These are phyloP conservation scores for Tenodera sinensis DNA, from an alignment of 2,888 invertebrate species.

Conservation along the genomic window DNA sequence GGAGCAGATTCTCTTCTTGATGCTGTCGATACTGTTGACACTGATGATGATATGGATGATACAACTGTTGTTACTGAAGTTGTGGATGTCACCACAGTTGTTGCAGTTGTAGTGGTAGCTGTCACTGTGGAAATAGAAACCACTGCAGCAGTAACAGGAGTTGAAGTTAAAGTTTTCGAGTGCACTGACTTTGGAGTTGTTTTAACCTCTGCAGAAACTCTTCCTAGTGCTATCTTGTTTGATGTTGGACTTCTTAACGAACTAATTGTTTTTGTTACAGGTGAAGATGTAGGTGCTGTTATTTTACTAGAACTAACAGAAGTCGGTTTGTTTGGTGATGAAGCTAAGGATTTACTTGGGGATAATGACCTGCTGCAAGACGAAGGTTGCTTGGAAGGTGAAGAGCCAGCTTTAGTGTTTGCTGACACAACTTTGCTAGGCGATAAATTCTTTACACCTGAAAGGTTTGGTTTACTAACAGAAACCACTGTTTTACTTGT, in stretches of 20 bases:
- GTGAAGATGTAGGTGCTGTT: neutral
- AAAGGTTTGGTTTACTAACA: neutral
- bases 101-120: neutral
- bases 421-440: constrained; percentile 14
- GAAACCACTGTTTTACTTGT: constrained; percentile 1
- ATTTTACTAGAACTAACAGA: neutral
- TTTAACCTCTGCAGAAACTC: neutral
- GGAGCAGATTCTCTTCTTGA: neutral
- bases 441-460: neutral
- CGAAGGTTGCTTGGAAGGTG: neutral
- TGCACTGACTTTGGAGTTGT: neutral
- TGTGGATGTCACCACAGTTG: neutral
- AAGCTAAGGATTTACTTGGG: neutral
- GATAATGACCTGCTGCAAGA: neutral
- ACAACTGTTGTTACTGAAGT: neutral
- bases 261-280: neutral
- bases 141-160: neutral
- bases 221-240: neutral
- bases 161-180: neutral
- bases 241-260: neutral
- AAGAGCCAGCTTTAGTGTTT: neutral
- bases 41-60: neutral
- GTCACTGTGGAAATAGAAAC: neutral
- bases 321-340: neutral
- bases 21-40: neutral